Evolutionary conservation across 2,113 vertebrate genomes (phyloP), one percentile per base, ranked within the genome.

Genomic region (Leiothrix lutea): DNA sequence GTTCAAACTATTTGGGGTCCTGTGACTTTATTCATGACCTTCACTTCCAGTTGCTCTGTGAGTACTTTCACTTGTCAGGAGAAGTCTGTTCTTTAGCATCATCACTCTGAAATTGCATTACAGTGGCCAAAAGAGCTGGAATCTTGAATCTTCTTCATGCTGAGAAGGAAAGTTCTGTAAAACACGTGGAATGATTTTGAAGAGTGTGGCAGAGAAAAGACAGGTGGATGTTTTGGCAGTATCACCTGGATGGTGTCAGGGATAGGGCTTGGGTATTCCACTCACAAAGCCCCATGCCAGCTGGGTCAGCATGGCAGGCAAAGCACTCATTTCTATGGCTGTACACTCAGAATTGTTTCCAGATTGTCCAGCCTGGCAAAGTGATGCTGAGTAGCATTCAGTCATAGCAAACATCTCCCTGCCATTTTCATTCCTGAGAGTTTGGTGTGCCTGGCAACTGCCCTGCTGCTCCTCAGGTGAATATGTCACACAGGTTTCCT

Each of bases 241-340:
- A 42, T 12, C 31, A 50, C 21, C 33, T 47, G 42, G 31, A 9
- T 26, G 22, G 47, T 72, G 14, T 79, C 61, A 77, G 40, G 31
- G 60, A 12, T 13, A 56, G 9, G 2, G 13, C 2, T 19, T 80
- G 44, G 15, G 4, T 13, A n/a, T 42, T 78, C 9, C 0, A 2
- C 26, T 77, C 44, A 70, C 13, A 45, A 29, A 86, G 18, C 12
- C 21, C 21, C 57, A 19, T 51, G 35, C 42, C 66, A 87, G 51
- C 44, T 47, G 47, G 26, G 48, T 33, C 51, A 84, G 45, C 48
- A 28, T 14, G 20, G 42, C 51, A 71, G 72, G 44, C 15, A 23
- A 18, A 66, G 26, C 28, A n/a, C 35, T 71, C 26, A 54, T 71
- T 73, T 44, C 62, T 33, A 5, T 11, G 51, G 77, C 57, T 3